Evolutionary conservation across 2,797 vertebrate species (phyloP), one percentile per base, ranked within the genome.

Genomic region (Arctocebus calabarensis): DNA sequence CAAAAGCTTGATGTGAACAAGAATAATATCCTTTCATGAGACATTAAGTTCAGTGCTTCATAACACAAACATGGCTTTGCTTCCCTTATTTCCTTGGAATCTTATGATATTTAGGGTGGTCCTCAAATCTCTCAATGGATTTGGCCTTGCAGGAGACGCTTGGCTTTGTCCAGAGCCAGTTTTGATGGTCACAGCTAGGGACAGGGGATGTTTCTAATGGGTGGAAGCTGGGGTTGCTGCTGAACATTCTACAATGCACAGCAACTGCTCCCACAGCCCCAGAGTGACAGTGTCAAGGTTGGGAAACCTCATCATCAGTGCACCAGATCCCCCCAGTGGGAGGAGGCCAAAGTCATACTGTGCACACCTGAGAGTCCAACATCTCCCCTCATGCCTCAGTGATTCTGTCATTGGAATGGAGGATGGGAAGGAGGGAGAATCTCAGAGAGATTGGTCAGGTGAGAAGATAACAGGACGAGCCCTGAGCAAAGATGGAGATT

Each of bases 371-470:
- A 0, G 3, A 4, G 19, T 68, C 48, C 16, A 40, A 17, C 3
- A 25, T 29, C 29, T 71, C 5, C 16, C 71, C 11, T 4, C 0
- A 0, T 1, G 2, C 40, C 27, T 48, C 52, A 3, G 0, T 0
- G 32, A 37, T 5, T 40, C 37, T 22, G 16, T 43, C 77, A 17
- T 78, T 5, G 25, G 48, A 32, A 29, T 16, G 52, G 25, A 43
- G 40, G 27, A 8, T 5, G n/a, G 27, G 10, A 25, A 37, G 20
- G 68, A 37, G 37, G 59, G 17, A 68, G 27, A 9, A 2, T n/a
- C 57, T 43, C 68, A 55, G 77, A 77, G 52, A 16, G 2, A 9
- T 4, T 1, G 32, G 1, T 43, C 37, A 5, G 8, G 25, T 0
- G 0, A 32, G 32, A 17, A 37, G 37, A 14, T 34, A 2, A 11